These are phyloP conservation scores for Hirtodrosophila alboralis DNA, from an alignment of 2,888 invertebrate species.

Conservation along the genomic window DNA sequence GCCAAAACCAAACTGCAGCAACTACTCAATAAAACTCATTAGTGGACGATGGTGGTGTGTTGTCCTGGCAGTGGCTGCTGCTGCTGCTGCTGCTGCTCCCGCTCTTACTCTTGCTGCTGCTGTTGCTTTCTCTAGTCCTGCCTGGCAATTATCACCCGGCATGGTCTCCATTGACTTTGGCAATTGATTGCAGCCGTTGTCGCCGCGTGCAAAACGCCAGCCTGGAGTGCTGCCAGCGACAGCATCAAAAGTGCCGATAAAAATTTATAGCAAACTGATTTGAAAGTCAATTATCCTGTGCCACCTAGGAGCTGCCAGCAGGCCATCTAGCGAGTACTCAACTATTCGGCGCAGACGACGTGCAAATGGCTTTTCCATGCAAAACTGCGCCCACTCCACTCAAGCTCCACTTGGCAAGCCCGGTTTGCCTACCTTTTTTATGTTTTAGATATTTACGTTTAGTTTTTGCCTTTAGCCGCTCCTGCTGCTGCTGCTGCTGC, in stretches of 20 bases:
- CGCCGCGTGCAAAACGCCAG: constrained; percentile 39
- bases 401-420: constrained; percentile 9
- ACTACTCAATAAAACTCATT: constrained; percentile 81
- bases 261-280: constrained; percentile 83
- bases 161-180: constrained; percentile 75
- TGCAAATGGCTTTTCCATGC: constrained; percentile 78
- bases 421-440: constrained; percentile 66
- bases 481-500: constrained; percentile 2
- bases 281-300: constrained; percentile 83
- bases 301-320: constrained; percentile 28
- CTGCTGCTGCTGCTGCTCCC: constrained; percentile 15
- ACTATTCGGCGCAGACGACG: constrained; percentile 63
- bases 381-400: constrained; percentile 28
- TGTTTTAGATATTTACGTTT: constrained; percentile 56
- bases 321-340: too few species aligned
- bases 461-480: constrained; percentile 38
- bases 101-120: too few species aligned
- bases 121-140: constrained; percentile 23
- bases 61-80: constrained; percentile 43
- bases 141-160: constrained; percentile 77
- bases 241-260: constrained; percentile 82
- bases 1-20: constrained; percentile 32
- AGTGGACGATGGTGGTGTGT: constrained; percentile 68
- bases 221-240: constrained; percentile 66
- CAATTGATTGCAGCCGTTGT: constrained; percentile 77